Evolutionary conservation across 1,140 invertebrate species (phyloP).

Genomic region (Saxidomus purpurata): DNA sequence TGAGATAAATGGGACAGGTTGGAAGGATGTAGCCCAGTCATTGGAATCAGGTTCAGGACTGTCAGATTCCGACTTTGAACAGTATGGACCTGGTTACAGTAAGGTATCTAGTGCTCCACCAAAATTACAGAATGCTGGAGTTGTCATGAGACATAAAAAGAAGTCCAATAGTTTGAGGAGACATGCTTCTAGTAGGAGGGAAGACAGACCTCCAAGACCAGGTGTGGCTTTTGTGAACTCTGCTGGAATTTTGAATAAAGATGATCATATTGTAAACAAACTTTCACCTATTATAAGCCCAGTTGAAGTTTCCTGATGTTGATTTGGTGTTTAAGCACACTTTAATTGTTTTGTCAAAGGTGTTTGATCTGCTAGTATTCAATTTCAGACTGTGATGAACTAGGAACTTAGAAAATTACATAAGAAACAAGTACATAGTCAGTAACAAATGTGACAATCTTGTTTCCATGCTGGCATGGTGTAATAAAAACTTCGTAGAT

Average conservation of each 20-base stretch:
- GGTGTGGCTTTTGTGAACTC: conserved; percentile 44
- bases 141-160: conserved; percentile 29
- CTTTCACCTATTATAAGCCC: conserved; percentile 43
- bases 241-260: neutral
- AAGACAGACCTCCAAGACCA: conserved; percentile 51
- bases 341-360: neutral
- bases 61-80: conserved; percentile 56
- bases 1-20: neutral
- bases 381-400: no score
- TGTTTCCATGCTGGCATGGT: neutral
- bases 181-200: conserved; percentile 1
- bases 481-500: no score
- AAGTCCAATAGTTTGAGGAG: conserved; percentile 58
- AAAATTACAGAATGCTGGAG: conserved; percentile 41
- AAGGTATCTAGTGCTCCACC: conserved; percentile 63
- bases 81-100: neutral
- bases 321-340: neutral
- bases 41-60: conserved; percentile 58
- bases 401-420: no score
- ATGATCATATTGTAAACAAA: conserved; percentile 6
- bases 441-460: no score
- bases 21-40: conserved; percentile 33
- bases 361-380: neutral
- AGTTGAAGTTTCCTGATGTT: conserved; percentile 46
- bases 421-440: no score